A percentile compares a stretch with the other conserved stretches of the same genome.
phyloP scores from a whole-genome alignment of 2,888 invertebrate genomes.

The Euphydryas editha region DNA sequence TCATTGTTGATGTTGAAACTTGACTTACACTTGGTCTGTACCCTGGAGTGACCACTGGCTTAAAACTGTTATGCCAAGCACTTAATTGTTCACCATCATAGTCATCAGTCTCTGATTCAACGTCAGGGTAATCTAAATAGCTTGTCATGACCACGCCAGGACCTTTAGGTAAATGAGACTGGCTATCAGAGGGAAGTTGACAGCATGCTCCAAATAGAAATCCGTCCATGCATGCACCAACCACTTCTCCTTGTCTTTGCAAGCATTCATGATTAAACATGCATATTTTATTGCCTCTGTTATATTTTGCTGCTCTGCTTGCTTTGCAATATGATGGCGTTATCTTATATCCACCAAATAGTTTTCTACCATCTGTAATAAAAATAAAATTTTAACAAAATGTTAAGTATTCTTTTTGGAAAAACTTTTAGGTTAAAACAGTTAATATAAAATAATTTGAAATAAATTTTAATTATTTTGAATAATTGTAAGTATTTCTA shows the following conservation, averaged over 20 bases:
- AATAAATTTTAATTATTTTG: too few species aligned
- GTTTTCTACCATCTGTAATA: constrained; percentile 82
- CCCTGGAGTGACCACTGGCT: constrained; percentile 76
- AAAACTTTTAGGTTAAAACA: too few species aligned
- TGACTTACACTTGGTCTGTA: constrained; percentile 64
- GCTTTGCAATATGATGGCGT: constrained; percentile 92
- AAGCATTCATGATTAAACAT: constrained; percentile 97
- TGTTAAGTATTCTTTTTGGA: not conserved
- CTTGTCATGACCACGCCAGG: constrained; percentile 79
- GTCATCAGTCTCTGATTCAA: constrained; percentile 60
- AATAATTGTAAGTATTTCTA: too few species aligned
- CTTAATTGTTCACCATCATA: constrained; percentile 73
- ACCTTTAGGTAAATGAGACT: constrained; percentile 77
- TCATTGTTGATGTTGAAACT: constrained; percentile 51
- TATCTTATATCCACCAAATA: constrained; percentile 94
- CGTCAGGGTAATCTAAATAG: constrained; percentile 74
- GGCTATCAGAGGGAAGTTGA: constrained; percentile 84
- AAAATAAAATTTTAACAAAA: not conserved
- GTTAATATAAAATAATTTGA: too few species aligned
- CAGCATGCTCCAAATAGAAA: constrained; percentile 97
- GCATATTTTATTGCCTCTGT: constrained; percentile 90
- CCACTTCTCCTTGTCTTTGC: constrained; percentile 89
- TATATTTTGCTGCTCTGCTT: constrained; percentile 84
- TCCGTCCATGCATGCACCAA: constrained; percentile 96
- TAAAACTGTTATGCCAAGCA: constrained; percentile 75